Base-by-base conservation (phyloP, 2,888 invertebrate genomes). In the Blastobasis adustella region DNA sequence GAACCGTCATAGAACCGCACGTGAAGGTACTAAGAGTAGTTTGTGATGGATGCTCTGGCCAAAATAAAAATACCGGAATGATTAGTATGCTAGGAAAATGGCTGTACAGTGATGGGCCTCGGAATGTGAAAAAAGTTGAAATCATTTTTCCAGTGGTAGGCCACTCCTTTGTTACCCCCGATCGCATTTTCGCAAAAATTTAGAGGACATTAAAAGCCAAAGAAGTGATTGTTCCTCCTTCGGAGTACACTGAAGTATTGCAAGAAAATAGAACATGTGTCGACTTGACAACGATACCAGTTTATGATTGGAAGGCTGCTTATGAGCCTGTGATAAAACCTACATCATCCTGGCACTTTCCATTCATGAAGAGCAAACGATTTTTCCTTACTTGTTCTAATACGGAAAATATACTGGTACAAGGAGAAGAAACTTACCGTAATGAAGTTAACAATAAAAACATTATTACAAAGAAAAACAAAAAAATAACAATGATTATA, bases 221-320 rank as follows among this genome's bases (percentile, higher is more conserved):
- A 39, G 57, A 53, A 50, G 57, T 55, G 46, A 46, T 57, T 45
- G 49, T 39, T 43, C 54, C 50, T 45, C 53, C 54, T 41, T 40
- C 49, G 7, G 57, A 54, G 47, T 54, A 57, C 44, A 43, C 47
- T 6, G 42, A 37, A 38, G 50, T 47, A 46, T 49, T 10, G 45
- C 36, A 38, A 47, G 51, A 54, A 46, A 45, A 51, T 51, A 47
- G 47, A 42, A 47, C 43, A n/a, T 45, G 46, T 41, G 38, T 39
- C 8, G 37, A 54, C 45, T 51, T 54, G 9, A 36, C 51, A 37
- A 40, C 47, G 37, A 54, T 54, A 37, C 49, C 49, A 39, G 41
- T 51, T n/a, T 54, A 49, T 10, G 53, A 53, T 47, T 54, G 54
- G 54, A 51, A 54, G n/a, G 44, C 39, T 39, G 44, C 45, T 45